Percentiles rank a stretch among this genome's conserved stretches.
These are phyloP conservation scores for Burhinus bistriatus DNA, from an alignment of 2,113 vertebrate genomes.

Conservation along the genomic window DNA sequence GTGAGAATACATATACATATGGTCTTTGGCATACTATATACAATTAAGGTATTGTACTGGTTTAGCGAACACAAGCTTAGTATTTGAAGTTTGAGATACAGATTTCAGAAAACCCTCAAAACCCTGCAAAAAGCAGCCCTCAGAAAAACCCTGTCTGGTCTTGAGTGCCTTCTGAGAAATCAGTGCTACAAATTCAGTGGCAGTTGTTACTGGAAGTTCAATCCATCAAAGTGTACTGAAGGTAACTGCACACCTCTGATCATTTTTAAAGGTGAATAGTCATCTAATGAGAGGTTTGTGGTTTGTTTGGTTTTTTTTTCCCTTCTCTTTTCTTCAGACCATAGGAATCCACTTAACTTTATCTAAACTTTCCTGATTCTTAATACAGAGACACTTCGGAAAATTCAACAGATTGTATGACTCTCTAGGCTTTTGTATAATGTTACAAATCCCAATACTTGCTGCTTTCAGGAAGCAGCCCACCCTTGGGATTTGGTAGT, in stretches of 20 bases:
- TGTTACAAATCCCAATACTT: neutral
- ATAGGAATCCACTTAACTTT: neutral
- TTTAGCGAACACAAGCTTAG: neutral
- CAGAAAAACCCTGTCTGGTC: neutral
- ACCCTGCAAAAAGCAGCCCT: neutral
- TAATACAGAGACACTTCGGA: neutral
- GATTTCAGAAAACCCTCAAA: slow-evolving; percentile 4
- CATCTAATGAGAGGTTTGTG: neutral
- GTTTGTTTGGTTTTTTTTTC: too few species aligned
- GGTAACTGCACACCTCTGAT: neutral
- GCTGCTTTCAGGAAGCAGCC: neutral
- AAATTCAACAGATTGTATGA: neutral
- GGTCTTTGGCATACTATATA: neutral
- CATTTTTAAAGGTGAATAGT: neutral
- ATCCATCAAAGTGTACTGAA: neutral
- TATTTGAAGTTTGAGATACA: neutral
- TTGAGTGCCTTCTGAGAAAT: neutral
- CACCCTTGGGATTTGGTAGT: neutral
- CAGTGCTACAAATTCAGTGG: neutral
- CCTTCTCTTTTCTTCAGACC: too few species aligned
- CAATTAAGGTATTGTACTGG: neutral
- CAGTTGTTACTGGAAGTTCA: neutral
- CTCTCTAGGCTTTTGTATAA: neutral
- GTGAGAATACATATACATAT: neutral
- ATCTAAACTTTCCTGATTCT: neutral